Percentiles rank a stretch among this genome's conserved stretches.
Evolutionary conservation across 2,888 invertebrate species (phyloP).

Genomic region (Strigamia crassipes): DNA sequence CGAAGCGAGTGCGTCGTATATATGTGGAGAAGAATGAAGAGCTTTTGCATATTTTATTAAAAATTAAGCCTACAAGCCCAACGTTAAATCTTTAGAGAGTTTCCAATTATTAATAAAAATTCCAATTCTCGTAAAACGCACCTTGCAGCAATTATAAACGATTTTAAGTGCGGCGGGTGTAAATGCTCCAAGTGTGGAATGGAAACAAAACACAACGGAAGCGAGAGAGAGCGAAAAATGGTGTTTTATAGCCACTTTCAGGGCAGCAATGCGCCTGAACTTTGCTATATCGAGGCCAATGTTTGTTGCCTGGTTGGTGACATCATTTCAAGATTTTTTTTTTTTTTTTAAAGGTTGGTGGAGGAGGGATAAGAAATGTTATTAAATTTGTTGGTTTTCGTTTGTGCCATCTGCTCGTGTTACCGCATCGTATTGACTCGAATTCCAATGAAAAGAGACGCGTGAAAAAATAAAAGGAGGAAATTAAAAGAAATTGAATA

Average conservation of each 20-base stretch:
- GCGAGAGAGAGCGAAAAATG: background rate
- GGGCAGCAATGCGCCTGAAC: background rate
- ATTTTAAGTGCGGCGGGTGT: background rate
- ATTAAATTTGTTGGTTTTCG: slow-evolving; percentile 42
- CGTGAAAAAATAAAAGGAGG: background rate
- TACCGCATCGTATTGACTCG: slow-evolving; percentile 24
- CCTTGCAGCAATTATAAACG: slow-evolving; percentile 17
- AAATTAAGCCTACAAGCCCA: background rate
- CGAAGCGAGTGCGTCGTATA: background rate
- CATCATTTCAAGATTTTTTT: slow-evolving; percentile 11
- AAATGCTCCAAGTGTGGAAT: background rate
- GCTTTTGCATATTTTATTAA: slow-evolving; percentile 29
- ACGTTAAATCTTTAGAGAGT: background rate
- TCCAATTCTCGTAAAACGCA: slow-evolving; percentile 34
- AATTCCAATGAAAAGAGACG: slow-evolving; percentile 11
- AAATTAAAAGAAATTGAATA: slow-evolving; percentile 29
- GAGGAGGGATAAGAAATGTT: slow-evolving; percentile 25
- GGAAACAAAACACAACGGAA: background rate
- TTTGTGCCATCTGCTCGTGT: slow-evolving; percentile 39
- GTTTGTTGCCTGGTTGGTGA: background rate
- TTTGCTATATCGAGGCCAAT: background rate
- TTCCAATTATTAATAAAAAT: slow-evolving; percentile 37
- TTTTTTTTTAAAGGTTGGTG: slow-evolving; percentile 2
- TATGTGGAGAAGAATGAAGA: background rate
- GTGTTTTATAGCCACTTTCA: background rate